Percentiles rank a stretch among this genome's conserved stretches.
These are phyloP conservation scores for Lucifuga dentata DNA, from an alignment of 2,113 vertebrate species.

Conservation along the genomic window DNA sequence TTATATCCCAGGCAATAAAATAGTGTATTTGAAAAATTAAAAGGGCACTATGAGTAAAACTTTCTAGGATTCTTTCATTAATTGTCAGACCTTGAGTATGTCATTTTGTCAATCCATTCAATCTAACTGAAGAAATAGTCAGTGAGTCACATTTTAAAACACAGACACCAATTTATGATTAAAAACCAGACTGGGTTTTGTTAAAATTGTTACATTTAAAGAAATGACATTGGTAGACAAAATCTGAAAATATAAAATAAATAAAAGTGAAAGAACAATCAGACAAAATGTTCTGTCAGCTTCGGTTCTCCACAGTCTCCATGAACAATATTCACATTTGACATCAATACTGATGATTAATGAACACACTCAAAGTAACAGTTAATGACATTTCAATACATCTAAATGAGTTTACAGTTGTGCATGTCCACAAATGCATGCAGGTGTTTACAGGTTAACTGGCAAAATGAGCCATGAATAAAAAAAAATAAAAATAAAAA, in stretches of 20 bases:
- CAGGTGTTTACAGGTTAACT: constrained; percentile 77
- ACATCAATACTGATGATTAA: constrained; percentile 84
- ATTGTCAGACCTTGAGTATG: too few relatives aligned
- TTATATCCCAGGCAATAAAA: too few relatives aligned
- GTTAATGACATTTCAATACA: constrained; percentile 68
- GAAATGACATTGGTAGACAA: constrained; percentile 81
- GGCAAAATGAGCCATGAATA: constrained; percentile 63
- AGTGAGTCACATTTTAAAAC: constrained; percentile 71
- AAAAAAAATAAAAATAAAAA: neutral
- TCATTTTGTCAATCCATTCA: too few relatives aligned
- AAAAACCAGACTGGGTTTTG: constrained; percentile 80
- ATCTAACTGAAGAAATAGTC: constrained; percentile 16
- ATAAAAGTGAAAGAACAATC: constrained; percentile 74
- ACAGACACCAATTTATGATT: constrained; percentile 85
- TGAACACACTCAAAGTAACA: constrained; percentile 78
- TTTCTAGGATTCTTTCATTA: too few relatives aligned
- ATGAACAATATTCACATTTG: constrained; percentile 80
- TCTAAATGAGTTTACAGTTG: constrained; percentile 72
- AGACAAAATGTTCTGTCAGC: constrained; percentile 72
- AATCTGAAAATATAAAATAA: constrained; percentile 79
- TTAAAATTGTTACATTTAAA: constrained; percentile 82
- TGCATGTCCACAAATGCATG: constrained; percentile 81
- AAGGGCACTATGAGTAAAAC: too few relatives aligned
- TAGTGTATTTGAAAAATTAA: too few relatives aligned
- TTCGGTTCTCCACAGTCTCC: constrained; percentile 78